Conservation (phyloP, 2,113 vertebrate species). For the Carollia perspicillata region DNA sequence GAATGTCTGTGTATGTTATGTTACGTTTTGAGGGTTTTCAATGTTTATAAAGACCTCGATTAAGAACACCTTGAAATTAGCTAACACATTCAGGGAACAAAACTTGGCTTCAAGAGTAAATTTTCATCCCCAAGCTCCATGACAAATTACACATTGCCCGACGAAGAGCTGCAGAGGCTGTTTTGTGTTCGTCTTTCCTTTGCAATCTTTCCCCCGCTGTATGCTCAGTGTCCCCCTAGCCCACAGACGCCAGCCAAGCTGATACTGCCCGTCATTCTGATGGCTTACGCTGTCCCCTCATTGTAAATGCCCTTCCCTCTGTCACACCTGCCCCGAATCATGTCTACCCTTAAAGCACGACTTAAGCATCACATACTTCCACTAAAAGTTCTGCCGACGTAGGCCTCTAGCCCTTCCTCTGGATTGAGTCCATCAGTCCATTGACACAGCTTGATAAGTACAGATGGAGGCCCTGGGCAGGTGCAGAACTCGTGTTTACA, state of each 20-base stretch:
- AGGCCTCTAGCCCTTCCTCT: not conserved
- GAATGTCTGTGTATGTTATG: not conserved
- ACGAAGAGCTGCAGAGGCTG: not conserved
- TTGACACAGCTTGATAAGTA: not conserved
- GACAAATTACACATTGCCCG: not conserved
- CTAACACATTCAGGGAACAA: not conserved
- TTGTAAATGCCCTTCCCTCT: not conserved
- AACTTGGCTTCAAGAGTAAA: not conserved
- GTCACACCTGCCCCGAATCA: not conserved
- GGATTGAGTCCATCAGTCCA: not conserved
- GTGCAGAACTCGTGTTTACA: not conserved
- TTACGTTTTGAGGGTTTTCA: not conserved
- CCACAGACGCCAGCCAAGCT: not conserved
- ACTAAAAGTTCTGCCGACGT: not conserved
- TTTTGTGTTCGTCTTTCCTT: not conserved
- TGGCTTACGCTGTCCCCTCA: not conserved
- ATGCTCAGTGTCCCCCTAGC: not conserved
- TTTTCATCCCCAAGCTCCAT: not conserved
- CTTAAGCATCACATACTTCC: not conserved
- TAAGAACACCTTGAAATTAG: not conserved
- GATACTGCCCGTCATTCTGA: not conserved
- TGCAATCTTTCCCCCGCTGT: fast-evolving
- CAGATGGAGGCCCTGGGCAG: not conserved
- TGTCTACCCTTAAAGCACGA: not conserved
- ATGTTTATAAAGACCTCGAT: not conserved